Evolutionary conservation across 2,113 vertebrate species (phyloP).

Genomic region (Pituophis catenifer): DNA sequence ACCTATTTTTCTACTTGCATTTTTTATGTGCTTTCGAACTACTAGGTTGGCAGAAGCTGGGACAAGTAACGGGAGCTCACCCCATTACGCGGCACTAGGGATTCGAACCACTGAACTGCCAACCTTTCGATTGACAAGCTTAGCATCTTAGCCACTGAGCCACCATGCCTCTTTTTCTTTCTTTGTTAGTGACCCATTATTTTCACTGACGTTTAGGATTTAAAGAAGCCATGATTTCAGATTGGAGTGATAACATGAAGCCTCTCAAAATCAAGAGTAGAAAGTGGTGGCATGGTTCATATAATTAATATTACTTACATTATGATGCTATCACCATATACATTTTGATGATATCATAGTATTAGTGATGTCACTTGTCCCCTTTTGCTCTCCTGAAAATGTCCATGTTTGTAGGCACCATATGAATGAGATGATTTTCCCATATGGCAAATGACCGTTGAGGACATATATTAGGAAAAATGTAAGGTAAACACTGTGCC

Average conservation of each 20-base stretch:
- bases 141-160: no score
- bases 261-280: constrained; percentile 22
- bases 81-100: no score
- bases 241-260: constrained; percentile 36
- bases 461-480: not conserved
- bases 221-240: constrained; percentile 19
- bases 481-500: not conserved
- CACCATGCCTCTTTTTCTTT: not conserved
- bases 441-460: not conserved
- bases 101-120: no score
- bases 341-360: not conserved
- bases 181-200: constrained; percentile 34
- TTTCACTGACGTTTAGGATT: constrained; percentile 55
- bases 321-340: not conserved
- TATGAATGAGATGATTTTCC: not conserved
- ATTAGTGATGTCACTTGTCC: not conserved
- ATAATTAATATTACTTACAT: not conserved
- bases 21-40: no score
- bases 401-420: not conserved
- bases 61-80: no score
- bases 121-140: no score
- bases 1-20: no score
- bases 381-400: not conserved
- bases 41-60: no score
- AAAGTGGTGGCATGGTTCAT: constrained; percentile 24